Conservation (phyloP, 2,797 vertebrate species). For the Clarias platycephalus region DNA sequence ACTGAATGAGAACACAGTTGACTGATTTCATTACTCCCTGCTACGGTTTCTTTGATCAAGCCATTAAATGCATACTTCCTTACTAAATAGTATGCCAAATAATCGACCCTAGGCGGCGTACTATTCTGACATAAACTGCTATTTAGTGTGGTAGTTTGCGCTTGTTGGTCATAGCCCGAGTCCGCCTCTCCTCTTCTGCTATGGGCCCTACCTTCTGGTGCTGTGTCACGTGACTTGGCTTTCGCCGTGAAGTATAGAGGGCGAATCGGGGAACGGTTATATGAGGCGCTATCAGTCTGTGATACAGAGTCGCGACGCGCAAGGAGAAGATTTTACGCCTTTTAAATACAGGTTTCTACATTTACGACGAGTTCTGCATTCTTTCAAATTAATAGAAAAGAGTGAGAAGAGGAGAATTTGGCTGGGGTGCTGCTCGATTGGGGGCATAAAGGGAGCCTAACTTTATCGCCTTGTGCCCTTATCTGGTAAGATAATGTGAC, state of each 20-base stretch:
- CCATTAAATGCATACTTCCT: not conserved
- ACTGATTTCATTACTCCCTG: not conserved
- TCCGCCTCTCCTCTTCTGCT: constrained; percentile 51
- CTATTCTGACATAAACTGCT: not conserved
- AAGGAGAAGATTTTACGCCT: constrained; percentile 7
- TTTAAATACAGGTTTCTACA: not conserved
- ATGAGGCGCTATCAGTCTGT: constrained; percentile 72
- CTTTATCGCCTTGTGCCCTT: constrained; percentile 73
- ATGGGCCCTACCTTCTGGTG: constrained; percentile 64
- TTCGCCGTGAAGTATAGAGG: constrained; percentile 63
- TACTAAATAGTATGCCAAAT: not conserved
- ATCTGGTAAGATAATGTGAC: constrained; percentile 79
- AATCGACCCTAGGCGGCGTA: not conserved
- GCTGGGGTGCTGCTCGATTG: constrained; percentile 45
- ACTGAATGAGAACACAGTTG: not conserved
- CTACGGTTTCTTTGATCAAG: not conserved
- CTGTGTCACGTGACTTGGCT: constrained; percentile 73
- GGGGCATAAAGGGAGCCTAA: constrained; percentile 56
- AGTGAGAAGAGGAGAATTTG: constrained; percentile 17
- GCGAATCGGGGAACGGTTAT: constrained; percentile 67
- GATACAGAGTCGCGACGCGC: constrained; percentile 50
- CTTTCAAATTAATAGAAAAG: not conserved
- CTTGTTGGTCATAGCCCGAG: constrained; percentile 10
- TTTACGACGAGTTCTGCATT: not conserved
- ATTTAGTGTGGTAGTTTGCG: not conserved